Evolutionary conservation across 2,888 invertebrate species (phyloP), one percentile per base, ranked within the genome.

Genomic region (Eupithecia tripunctaria): DNA sequence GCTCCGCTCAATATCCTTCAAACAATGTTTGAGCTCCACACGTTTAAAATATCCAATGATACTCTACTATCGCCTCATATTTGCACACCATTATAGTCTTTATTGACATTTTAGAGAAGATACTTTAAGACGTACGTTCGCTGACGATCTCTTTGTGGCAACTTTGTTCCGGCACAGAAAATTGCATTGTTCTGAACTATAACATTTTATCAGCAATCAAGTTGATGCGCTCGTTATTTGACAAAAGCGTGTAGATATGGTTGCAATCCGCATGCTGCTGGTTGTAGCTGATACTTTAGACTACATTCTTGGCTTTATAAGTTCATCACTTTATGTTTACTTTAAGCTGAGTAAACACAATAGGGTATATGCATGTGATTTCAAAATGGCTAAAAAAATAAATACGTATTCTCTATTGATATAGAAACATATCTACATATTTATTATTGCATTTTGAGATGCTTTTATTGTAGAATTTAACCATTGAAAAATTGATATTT

Each of bases 31-130:
- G 64, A 65, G 21, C 41, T 71, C 43, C 18, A 56, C 68, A 56
- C 68, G 60, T 62, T 71, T 71, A 59, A 70, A 70, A 67, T 41
- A 68, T 36, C 47, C 62, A 29, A 71, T 63, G 63, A 68, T 72
- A 78, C 70, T 75, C 51, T 71, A 74, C 70, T 75, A 65, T 75
- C 41, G 72, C 47, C 43, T 36, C 25, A 59, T 75, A 75, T 78
- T 75, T 76, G 72, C 74, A 76, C 67, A 76, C 75, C 73, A 76
- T 78, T 76, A 75, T 73, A 69, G 70, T 64, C 67, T 60, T 43
- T 78, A 78, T 78, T 76, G 75, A 79, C 78, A 67, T 76, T n/a
- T n/a, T 68, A 51, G 69, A 69, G 62, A 62, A 32, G 8, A 15
- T 2, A 29, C 32, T 62, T 62, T 36, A 32, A 62, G 62, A n/a